phyloP scores from a whole-genome alignment of 2,113 vertebrate species.

The Syrrhaptes paradoxus region DNA sequence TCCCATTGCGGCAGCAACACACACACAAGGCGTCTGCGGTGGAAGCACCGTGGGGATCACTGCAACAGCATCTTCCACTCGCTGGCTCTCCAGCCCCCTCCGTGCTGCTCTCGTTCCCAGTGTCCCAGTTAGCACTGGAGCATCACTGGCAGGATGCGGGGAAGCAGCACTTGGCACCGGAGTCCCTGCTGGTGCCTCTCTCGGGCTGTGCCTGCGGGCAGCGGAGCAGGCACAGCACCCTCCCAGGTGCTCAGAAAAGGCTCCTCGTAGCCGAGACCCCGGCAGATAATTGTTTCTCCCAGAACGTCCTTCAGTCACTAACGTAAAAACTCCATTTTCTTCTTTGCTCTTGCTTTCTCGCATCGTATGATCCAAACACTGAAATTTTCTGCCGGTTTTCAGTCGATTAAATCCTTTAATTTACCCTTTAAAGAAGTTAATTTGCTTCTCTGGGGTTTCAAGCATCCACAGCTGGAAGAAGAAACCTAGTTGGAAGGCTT shows the following conservation, averaged over 20 bases:
- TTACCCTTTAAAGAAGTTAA: not conserved
- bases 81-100: not conserved
- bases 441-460: slow-evolving; percentile 3
- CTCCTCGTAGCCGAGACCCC: not conserved
- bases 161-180: not conserved
- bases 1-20: not conserved
- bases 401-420: slow-evolving; percentile 8
- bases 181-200: not conserved
- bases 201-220: not conserved
- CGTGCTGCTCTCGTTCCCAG: rapidly evolving
- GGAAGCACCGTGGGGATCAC: not conserved
- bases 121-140: not conserved
- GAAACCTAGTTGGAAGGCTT: not conserved
- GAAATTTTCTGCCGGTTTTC: not conserved
- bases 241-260: not conserved
- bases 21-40: not conserved
- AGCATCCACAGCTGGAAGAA: not conserved
- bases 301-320: not conserved
- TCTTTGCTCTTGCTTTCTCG: not conserved
- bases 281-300: not conserved
- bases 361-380: not conserved
- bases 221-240: not conserved
- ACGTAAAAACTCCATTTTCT: not conserved
- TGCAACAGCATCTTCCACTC: not conserved
- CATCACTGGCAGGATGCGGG: not conserved